Base-by-base conservation (phyloP, 2,797 vertebrate genomes). In the Selene dorsalis region DNA sequence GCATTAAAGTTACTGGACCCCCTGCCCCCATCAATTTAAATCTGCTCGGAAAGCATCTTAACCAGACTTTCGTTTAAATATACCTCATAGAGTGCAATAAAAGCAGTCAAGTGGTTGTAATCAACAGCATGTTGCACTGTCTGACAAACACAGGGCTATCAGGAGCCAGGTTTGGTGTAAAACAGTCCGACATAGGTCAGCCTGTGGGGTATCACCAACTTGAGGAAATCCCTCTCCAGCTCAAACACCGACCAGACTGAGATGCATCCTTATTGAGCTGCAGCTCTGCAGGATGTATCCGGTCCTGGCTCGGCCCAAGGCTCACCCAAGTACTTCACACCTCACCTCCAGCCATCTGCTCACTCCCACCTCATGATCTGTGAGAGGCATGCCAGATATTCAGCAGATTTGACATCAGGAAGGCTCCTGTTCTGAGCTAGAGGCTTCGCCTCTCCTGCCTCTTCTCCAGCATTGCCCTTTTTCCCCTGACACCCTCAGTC, bases 291-390 rank as follows among this genome's bases (percentile, higher is more conserved):
- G 68, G 60, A 60, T 70, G 56, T 41, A 83, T 82, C 76, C 65
- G 63, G 38, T 30, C 35, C 66, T 77, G 77, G 52, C 75, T 76
- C 73, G 28, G 69, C 26, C 17, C 59, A 59, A 55, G 57, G 67
- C 64, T 84, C 71, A 69, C 58, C 68, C 45, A 59, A 66, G 47
- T 71, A 77, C 69, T 90, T 91, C 83, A 90, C 87, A 90, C 85
- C 70, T 89, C 69, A 80, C 58, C 45, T 55, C 43, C 48, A 75
- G 70, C 88, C 84, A 89, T 90, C 87, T 86, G 85, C 69, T 59
- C 60, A 20, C n/a, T 55, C 67, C 26, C 45, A 53, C 35, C 2
- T 48, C 6, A 0, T 0, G 11, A 65, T 68, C 60, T 60, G 48
- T 64, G 18, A 38, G 65, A 84, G 52, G 30, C 64, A 62, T 69